Base-by-base conservation (phyloP, 1,140 invertebrate genomes). In the Drosophila obscura region DNA sequence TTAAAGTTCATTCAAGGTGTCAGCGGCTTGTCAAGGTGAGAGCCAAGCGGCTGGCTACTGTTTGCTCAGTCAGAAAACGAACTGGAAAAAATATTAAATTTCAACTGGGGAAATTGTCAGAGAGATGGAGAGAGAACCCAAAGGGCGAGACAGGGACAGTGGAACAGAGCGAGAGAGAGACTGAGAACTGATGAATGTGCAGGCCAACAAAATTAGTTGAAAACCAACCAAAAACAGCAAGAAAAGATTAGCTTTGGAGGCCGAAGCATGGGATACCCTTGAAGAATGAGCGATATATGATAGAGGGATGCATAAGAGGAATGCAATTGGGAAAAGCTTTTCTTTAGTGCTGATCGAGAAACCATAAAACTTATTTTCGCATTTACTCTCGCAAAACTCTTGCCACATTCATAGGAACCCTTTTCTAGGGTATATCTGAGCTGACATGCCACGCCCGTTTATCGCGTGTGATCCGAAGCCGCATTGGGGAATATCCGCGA, bases 1-100 rank as follows among this genome's bases (percentile, higher is more conserved):
- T 80, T 82, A 59, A 88, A 88, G 82, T 88, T 88, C 83, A 88
- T 65, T 88, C 76, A 67, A 87, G 83, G 83, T 87, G 83, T 87
- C 83, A 87, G 83, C 83, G 49, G 83, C 75, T 67, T 87, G 83
- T 87, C 83, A 87, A 61, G 58, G 58, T 63, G 59, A 73, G 51
- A 55, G 51, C 28, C 22, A 45, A 45, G 44, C 35, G 22, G 66
- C 45, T 43, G 78, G 78, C 82, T 87, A 87, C 82, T 64, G 81
- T 84, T 82, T 78, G 58, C 53, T 16, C 28, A 68, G 67, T 50
- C 46, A 28, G 51, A 41, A 41, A 31, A 45, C 41, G 28, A 16
- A 35, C 13, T 24, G 35, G 48, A 63, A 73, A 78, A 58, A 66
- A 83, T 87, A 87, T 87, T 87, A 89, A 88, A 88, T 87, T 87